A percentile compares a stretch with the other conserved stretches of the same genome.
These are phyloP conservation scores for Coluber constrictor DNA, from an alignment of 2,797 vertebrate genomes.

Conservation along the genomic window DNA sequence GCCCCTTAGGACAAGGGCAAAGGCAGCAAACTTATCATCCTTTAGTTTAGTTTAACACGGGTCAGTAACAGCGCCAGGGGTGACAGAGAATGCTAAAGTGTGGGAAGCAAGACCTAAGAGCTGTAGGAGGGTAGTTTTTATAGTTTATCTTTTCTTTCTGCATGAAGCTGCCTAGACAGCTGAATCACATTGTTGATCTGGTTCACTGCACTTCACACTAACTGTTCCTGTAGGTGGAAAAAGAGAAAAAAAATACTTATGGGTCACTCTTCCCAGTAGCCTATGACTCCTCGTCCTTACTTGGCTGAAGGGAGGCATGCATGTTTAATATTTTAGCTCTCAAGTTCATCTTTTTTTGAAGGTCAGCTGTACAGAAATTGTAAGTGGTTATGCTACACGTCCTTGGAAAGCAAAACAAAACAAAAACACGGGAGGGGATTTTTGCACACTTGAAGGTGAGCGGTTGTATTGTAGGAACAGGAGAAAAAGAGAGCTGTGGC, in stretches of 20 bases:
- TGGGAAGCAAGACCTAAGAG: conserved; percentile 80
- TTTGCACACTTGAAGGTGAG: conserved; percentile 47
- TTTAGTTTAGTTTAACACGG: conserved; percentile 84
- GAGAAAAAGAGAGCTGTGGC: background rate
- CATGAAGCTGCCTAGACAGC: conserved; percentile 76
- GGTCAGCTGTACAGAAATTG: conserved; percentile 64
- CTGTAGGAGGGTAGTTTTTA: conserved; percentile 80
- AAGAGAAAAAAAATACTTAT: conserved; percentile 63
- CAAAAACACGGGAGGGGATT: conserved; percentile 18
- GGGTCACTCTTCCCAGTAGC: conserved; percentile 73
- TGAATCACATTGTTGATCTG: conserved; percentile 80
- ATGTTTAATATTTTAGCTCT: conserved; percentile 70
- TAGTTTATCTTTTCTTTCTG: conserved; percentile 80
- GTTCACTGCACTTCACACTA: conserved; percentile 79
- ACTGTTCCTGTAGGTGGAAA: conserved; percentile 71
- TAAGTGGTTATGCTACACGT: conserved; percentile 48
- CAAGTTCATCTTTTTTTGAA: conserved; percentile 67
- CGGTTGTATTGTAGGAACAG: conserved; percentile 14
- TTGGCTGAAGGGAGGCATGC: conserved; percentile 59
- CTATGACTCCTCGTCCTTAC: conserved; percentile 67
- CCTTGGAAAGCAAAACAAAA: conserved; percentile 47
- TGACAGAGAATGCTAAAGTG: conserved; percentile 82
- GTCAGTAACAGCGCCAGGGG: conserved; percentile 83
- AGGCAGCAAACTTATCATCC: conserved; percentile 86
- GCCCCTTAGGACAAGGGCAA: conserved; percentile 83